A percentile compares a stretch with the other conserved stretches of the same genome.
Evolutionary conservation across 2,797 vertebrate species (phyloP).

Genomic region (Tragelaphus eurycerus): DNA sequence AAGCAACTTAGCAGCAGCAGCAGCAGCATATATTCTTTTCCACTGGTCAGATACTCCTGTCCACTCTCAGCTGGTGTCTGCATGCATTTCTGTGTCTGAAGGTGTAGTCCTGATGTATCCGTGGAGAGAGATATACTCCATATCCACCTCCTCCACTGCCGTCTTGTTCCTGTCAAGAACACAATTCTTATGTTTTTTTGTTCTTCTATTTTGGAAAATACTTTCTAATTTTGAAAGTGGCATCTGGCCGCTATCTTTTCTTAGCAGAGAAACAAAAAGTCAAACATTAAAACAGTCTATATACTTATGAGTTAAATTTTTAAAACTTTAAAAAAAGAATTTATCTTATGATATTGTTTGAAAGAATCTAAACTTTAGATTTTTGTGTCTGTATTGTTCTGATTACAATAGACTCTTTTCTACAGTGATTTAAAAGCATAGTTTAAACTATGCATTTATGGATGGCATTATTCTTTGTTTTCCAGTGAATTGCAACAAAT

Average conservation of each 20-base stretch:
- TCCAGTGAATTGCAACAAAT: not conserved
- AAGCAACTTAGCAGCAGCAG: too few species aligned
- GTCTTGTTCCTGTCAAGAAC: not conserved
- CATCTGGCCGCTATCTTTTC: not conserved
- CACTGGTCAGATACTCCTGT: not conserved
- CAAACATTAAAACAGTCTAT: not conserved
- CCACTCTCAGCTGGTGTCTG: not conserved
- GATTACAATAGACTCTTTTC: not conserved
- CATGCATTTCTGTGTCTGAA: not conserved
- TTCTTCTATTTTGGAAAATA: constrained; percentile 18
- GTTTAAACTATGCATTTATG: not conserved
- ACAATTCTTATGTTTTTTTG: not conserved
- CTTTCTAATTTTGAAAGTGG: not conserved
- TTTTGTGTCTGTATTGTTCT: constrained; percentile 2
- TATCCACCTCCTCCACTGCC: not conserved
- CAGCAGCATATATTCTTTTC: not conserved
- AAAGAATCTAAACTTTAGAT: constrained; percentile 2
- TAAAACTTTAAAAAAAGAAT: not conserved
- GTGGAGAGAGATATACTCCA: not conserved
- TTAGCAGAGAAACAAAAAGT: not conserved
- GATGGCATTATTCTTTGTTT: constrained; percentile 16
- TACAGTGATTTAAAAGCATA: constrained; percentile 24
- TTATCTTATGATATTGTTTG: not conserved
- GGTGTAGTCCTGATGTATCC: not conserved
- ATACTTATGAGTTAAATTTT: constrained; percentile 1